A percentile compares a stretch with the other conserved stretches of the same genome.
Conservation (phyloP, 30 jellyfish, hydroid and myxozoan species). For the Calvadosia cruxmelitensis region DNA sequence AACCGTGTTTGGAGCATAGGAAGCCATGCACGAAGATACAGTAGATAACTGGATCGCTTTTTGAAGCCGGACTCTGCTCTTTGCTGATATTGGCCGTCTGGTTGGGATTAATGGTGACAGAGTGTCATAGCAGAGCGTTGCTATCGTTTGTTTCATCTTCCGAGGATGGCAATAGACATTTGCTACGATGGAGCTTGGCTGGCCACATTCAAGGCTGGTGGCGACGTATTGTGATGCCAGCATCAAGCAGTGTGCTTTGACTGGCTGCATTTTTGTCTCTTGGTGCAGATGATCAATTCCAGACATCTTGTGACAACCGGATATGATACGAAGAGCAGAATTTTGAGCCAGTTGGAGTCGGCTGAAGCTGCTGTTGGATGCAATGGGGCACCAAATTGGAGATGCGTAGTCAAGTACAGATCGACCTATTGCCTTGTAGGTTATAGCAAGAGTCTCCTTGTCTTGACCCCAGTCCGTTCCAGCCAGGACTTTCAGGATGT, state of each 20-base stretch:
- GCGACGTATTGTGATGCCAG: not conserved
- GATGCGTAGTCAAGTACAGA: not conserved
- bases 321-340: not conserved
- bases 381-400: not conserved
- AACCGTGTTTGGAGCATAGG: not conserved
- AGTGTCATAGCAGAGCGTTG: not conserved
- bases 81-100: too few relatives aligned
- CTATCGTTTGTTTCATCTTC: not conserved
- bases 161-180: not conserved
- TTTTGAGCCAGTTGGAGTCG: not conserved
- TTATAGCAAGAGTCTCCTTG: not conserved
- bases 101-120: not conserved
- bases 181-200: not conserved
- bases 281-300: not conserved
- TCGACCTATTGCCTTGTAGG: not conserved
- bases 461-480: not conserved
- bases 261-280: not conserved
- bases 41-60: not conserved
- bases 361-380: not conserved
- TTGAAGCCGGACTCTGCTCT: conserved; percentile 1
- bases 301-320: not conserved
- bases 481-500: not conserved
- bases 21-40: not conserved
- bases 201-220: not conserved
- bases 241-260: not conserved